phyloP scores from a whole-genome alignment of 2,888 invertebrate genomes.

The Endotricha flammealis region DNA sequence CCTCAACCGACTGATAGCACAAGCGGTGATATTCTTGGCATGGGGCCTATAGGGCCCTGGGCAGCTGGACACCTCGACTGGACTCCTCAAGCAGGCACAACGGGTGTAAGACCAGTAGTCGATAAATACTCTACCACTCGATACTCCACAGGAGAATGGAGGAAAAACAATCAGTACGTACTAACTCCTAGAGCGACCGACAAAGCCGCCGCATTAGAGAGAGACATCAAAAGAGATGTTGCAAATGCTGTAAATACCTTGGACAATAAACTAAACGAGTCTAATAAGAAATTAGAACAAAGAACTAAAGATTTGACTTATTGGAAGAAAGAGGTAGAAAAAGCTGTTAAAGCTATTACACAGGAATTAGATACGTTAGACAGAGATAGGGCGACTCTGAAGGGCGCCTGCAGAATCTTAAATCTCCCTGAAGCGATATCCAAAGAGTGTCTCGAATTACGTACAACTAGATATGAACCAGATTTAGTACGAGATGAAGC shows the following conservation, averaged over 20 bases:
- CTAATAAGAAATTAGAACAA: slow-evolving; percentile 40
- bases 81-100: slow-evolving; percentile 84
- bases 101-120: slow-evolving; percentile 86
- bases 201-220: slow-evolving; percentile 46
- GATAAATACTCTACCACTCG: slow-evolving; percentile 88
- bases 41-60: slow-evolving; percentile 81
- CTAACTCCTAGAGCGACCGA: slow-evolving; percentile 54
- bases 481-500: slow-evolving; percentile 87
- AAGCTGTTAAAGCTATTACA: slow-evolving; percentile 78
- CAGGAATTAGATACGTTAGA: slow-evolving; percentile 83
- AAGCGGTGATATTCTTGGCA: slow-evolving; percentile 60
- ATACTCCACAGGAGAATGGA: slow-evolving; percentile 86
- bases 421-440: slow-evolving; percentile 85
- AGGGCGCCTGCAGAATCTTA: slow-evolving; percentile 81
- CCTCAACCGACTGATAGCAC: slow-evolving; percentile 62
- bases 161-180: slow-evolving; percentile 75
- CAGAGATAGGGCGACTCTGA: slow-evolving; percentile 80
- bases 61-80: slow-evolving; percentile 86
- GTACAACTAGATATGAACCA: slow-evolving; percentile 83
- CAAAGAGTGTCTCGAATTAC: slow-evolving; percentile 83
- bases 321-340: slow-evolving; percentile 84
- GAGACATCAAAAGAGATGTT: slow-evolving; percentile 39
- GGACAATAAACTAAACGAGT: slow-evolving; percentile 69
- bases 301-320: slow-evolving; percentile 67
- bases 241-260: slow-evolving; percentile 79